Evolutionary conservation across 1,140 invertebrate species (phyloP), one percentile per base, ranked within the genome.

Genomic region (Radopholus similis): DNA sequence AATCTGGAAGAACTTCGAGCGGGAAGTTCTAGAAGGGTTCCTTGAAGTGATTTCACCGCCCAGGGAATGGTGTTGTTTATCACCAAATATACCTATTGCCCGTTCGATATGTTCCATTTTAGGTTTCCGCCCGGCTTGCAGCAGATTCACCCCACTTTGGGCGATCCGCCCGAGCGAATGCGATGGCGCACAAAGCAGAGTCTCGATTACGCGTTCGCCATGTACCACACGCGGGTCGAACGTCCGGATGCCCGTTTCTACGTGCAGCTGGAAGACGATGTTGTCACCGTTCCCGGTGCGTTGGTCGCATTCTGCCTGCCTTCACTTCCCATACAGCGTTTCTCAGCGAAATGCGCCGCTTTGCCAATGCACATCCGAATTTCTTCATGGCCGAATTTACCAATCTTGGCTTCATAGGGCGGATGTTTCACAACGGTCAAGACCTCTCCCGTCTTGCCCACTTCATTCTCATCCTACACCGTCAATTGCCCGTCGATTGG

Each of bases 191-290:
- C 64, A 2, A 66, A 66, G 47, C 64, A 66, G 58, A 66, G 53
- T 30, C 44, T 66, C 13, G 64, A 66, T 47, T 66, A 66, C 58
- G 64, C 64, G 18, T 66, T 18, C 35, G 51, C 54, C 5, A 66
- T 66, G 64, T 55, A 35, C 9, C 54, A 66, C 37, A 44, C 37
- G n/a, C 28, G 26, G 15, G 58, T 13, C 15, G 55, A 34, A 23
- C 23, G 32, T 35, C 40, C 64, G 15, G 40, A 28, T 23, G 26
- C 18, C 26, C 40, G 59, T 32, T 66, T 58, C 47, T 66, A 62
- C 59, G 56, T 66, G 0, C 64, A 66, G 21, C 34, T 66, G n/a
- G 64, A 66, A 47, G 64, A 66, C 35, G 64, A 66, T 23, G 38
- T 66, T 28, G 35, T 60, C 23, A 66, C 64, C 2, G 56, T 66